phyloP scores from a whole-genome alignment of 35 echinoderm and acorn worm genomes.

The Apostichopus californicus region DNA sequence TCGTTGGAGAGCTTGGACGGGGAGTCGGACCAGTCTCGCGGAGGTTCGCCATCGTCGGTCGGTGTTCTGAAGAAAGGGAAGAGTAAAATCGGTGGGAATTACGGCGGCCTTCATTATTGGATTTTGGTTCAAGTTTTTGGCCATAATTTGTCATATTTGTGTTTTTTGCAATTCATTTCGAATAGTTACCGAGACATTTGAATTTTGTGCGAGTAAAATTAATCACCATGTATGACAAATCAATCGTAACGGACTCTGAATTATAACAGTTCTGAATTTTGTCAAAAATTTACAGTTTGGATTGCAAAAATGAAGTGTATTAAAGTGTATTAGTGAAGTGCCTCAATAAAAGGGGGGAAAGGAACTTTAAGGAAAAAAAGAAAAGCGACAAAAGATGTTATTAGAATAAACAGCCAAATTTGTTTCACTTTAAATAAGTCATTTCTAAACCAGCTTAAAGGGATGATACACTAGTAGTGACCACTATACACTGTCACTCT shows the following conservation, averaged over 20 bases:
- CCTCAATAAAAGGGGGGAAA: too few species aligned
- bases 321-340: too few species aligned
- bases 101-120: neutral
- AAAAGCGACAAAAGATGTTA: too few species aligned
- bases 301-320: too few species aligned
- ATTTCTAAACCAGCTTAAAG: too few species aligned
- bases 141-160: neutral
- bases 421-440: too few species aligned
- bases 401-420: too few species aligned
- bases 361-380: too few species aligned
- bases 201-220: neutral
- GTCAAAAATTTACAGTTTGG: too few species aligned
- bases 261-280: too few species aligned
- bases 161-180: neutral
- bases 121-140: neutral
- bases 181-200: neutral
- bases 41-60: slow-evolving; percentile 71
- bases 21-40: slow-evolving; percentile 79
- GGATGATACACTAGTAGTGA: too few species aligned
- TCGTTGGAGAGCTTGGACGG: slow-evolving; percentile 81
- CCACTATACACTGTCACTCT: too few species aligned
- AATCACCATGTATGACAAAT: neutral
- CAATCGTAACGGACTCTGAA: neutral
- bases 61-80: slow-evolving; percentile 40
- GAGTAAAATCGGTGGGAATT: neutral